Conservation (phyloP, 2,113 vertebrate species). For the Zapornia atra region DNA sequence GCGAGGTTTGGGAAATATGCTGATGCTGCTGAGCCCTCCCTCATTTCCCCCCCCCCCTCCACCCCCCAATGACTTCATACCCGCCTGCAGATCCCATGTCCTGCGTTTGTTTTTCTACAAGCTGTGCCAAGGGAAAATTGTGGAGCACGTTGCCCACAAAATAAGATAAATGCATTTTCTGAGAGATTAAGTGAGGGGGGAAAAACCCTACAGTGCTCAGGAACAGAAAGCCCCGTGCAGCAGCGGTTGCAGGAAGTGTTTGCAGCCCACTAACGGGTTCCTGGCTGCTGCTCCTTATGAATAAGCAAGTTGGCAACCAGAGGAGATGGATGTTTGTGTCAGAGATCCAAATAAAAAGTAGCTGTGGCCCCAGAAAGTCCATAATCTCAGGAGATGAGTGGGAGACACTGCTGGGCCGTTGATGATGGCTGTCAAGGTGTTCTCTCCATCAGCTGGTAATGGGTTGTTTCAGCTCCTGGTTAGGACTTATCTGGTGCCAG, state of each 20-base stretch:
- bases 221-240: not conserved
- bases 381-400: not conserved
- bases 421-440: not conserved
- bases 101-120: not conserved
- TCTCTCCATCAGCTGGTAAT: not conserved
- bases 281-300: not conserved
- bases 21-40: constrained; percentile 20
- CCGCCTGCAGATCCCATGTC: not conserved
- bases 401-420: not conserved
- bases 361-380: not conserved
- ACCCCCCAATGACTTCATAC: constrained; percentile 16
- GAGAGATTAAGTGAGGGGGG: not conserved
- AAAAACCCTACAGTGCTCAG: not conserved
- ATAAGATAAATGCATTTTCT: not conserved
- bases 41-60: not conserved
- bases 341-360: not conserved
- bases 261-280: not conserved
- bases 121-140: constrained; percentile 21
- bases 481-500: rapidly evolving
- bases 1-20: not conserved
- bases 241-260: not conserved
- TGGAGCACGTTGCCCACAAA: not conserved
- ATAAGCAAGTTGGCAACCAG: not conserved
- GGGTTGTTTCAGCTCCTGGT: not conserved
- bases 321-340: not conserved